These are phyloP conservation scores for Eumaeus atala DNA, from an alignment of 1,140 invertebrate species.

Conservation along the genomic window DNA sequence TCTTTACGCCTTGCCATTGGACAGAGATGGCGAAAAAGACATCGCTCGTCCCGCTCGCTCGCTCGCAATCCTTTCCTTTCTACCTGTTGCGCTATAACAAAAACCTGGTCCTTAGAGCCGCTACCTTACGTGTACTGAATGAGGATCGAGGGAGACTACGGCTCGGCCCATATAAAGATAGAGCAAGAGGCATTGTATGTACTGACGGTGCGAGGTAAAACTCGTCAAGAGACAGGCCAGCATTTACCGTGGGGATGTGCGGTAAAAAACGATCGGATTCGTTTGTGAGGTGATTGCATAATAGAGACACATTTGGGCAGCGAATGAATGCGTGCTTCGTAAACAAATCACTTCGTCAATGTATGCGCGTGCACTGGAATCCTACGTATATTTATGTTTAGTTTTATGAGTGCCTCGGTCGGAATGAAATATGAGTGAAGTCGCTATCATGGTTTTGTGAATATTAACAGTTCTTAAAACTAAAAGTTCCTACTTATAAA, in stretches of 20 bases:
- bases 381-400: not conserved
- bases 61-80: slow-evolving; percentile 70
- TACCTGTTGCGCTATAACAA: slow-evolving; percentile 72
- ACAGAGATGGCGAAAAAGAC: slow-evolving; percentile 47
- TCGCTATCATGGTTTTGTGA: no score
- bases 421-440: not conserved
- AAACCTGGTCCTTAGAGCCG: slow-evolving; percentile 70
- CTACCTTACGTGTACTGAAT: slow-evolving; percentile 72
- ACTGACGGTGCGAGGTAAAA: slow-evolving; percentile 39
- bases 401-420: not conserved
- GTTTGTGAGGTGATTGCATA: slow-evolving; percentile 63
- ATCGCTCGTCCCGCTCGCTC: slow-evolving; percentile 45
- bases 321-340: slow-evolving; percentile 46
- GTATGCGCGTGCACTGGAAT: slow-evolving; percentile 7
- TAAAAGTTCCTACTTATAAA: not conserved
- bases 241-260: slow-evolving; percentile 57
- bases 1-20: slow-evolving; percentile 25
- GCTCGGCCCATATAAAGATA: slow-evolving; percentile 69
- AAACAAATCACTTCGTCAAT: slow-evolving; percentile 31
- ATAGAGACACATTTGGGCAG: slow-evolving; percentile 51
- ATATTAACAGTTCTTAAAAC: not conserved
- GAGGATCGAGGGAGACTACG: slow-evolving; percentile 66
- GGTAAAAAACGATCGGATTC: slow-evolving; percentile 47
- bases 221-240: slow-evolving; percentile 44
- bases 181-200: slow-evolving; percentile 62